Evolutionary conservation across 2,113 vertebrate genomes (phyloP), one percentile per base, ranked within the genome.

Genomic region (Lophotis ruficrista): DNA sequence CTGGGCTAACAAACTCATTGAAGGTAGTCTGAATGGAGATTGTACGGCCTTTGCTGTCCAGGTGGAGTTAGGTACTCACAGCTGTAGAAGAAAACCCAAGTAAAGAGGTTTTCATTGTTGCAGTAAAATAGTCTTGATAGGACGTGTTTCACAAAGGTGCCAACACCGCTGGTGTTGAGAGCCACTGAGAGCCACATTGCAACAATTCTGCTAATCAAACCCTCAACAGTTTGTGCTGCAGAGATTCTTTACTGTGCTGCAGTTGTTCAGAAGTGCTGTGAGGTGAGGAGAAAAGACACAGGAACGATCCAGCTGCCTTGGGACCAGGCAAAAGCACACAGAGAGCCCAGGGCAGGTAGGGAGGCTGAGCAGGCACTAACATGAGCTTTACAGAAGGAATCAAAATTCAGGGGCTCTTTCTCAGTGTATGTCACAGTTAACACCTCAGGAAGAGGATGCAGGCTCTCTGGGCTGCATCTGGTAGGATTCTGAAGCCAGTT

Each of bases 1-100:
- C 83, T 96, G 93, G 70, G 83, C 93, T 94, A 94, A 91, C 87
- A 95, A 89, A 96, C 47, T 92, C 86, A 92, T 51, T 91, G 92
- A 95, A 87, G 91, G 54, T 47, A 92, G 45, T 79, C 57, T 89
- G 90, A 95, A 89, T 85, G 92, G 77, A 72, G 48, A 45, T 11
- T 84, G 70, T 69, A 58, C 37, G 68, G 80, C 69, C 80, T 77
- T 75, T 92, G 45, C 53, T 72, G 20, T 33, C 45, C 87, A 94
- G 94, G 94, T 95, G 87, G 89, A 82, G 62, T 84, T 58, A 54
- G 73, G 54, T 80, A 62, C 58, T 50, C 43, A 61, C 58, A 76
- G 65, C 48, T 38, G 31, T 7, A 79, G 80, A 57, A 28, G 68
- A 90, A 71, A 89, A 57, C 20, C 17, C 38, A 70, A 79, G 92